A percentile compares a stretch with the other conserved stretches of the same genome.
These are phyloP conservation scores for Calameuta pallipes DNA, from an alignment of 2,888 invertebrate species.

Conservation along the genomic window DNA sequence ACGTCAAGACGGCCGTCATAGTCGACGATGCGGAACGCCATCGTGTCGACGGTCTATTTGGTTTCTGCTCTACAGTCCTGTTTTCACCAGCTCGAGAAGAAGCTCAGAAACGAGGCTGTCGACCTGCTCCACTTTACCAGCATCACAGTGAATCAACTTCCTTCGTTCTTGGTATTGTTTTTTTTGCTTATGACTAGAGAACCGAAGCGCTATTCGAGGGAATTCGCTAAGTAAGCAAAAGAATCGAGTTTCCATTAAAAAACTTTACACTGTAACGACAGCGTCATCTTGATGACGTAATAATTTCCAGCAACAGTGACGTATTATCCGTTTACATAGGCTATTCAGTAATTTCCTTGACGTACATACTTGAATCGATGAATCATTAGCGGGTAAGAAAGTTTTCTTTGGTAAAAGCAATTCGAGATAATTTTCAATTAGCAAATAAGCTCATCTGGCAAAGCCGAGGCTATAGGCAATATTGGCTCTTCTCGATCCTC, in stretches of 20 bases:
- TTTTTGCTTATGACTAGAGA: constrained; percentile 23
- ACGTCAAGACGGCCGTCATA: not conserved
- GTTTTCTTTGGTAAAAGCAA: not conserved
- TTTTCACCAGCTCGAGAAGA: not conserved
- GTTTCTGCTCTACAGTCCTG: not conserved
- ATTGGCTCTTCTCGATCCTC: not conserved
- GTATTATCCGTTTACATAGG: not conserved
- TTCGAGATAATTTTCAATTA: not conserved
- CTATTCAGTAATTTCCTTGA: not conserved
- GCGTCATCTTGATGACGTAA: not conserved
- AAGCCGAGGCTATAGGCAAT: not conserved
- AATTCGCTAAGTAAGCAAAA: constrained; percentile 32
- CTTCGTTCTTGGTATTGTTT: constrained; percentile 21
- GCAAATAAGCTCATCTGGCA: not conserved
- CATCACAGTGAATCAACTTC: not conserved
- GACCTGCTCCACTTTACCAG: not conserved
- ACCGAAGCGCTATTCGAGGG: constrained; percentile 31
- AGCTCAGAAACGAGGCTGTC: not conserved
- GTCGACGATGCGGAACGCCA: not conserved
- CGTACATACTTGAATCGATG: not conserved
- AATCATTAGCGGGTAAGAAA: not conserved
- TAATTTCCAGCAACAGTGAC: not conserved
- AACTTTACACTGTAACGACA: constrained; percentile 16
- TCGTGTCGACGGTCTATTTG: not conserved
- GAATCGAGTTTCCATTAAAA: constrained; percentile 34